Percentiles rank a stretch among this genome's conserved stretches.
Evolutionary conservation across 2,113 vertebrate genomes (phyloP).

Genomic region (Trichomycterus rosablanca): DNA sequence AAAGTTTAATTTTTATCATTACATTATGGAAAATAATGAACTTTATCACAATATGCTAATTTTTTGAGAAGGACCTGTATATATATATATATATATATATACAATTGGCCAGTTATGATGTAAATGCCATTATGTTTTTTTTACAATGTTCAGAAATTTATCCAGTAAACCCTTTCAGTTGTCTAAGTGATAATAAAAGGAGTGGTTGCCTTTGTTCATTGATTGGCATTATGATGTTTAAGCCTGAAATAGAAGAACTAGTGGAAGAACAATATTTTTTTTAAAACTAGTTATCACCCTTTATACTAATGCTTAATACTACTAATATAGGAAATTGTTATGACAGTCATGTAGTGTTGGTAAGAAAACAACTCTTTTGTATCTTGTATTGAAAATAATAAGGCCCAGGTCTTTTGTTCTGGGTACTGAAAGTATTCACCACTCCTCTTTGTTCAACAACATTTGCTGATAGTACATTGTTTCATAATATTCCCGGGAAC

Average conservation of each 20-base stretch:
- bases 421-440: background rate
- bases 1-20: too few relatives aligned
- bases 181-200: too few relatives aligned
- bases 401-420: background rate
- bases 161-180: too few relatives aligned
- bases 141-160: too few relatives aligned
- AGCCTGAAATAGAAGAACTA: conserved; percentile 5
- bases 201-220: conserved; percentile 26
- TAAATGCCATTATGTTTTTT: too few relatives aligned
- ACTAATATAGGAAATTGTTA: too few relatives aligned
- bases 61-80: too few relatives aligned
- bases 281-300: background rate
- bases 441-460: conserved; percentile 30
- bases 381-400: background rate
- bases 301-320: too few relatives aligned
- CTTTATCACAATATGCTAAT: too few relatives aligned
- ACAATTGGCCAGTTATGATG: too few relatives aligned
- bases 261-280: background rate
- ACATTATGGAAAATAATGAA: too few relatives aligned
- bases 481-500: conserved; percentile 4
- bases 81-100: too few relatives aligned
- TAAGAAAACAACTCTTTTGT: background rate
- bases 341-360: background rate
- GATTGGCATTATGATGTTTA: conserved; percentile 15
- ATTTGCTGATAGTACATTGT: conserved; percentile 7